phyloP scores from a whole-genome alignment of 1,140 invertebrate genomes.

The Drosophila parvula region DNA sequence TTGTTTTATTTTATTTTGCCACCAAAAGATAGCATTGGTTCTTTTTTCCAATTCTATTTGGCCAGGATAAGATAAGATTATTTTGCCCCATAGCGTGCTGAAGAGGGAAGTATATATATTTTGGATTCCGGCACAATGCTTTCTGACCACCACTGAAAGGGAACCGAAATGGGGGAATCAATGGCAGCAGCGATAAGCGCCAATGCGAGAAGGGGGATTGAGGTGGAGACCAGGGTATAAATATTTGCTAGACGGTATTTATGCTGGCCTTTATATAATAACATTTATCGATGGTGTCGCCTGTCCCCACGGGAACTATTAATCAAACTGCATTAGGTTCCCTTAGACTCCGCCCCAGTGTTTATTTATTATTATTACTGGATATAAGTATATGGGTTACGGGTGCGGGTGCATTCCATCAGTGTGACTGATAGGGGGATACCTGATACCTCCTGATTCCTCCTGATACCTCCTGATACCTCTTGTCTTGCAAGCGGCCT shows the following conservation, averaged over 20 bases:
- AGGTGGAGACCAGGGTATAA: neutral
- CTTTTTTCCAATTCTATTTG: slow-evolving; percentile 32
- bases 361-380: slow-evolving; percentile 3
- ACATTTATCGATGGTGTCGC: slow-evolving; percentile 42
- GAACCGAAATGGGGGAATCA: slow-evolving; percentile 1
- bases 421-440: slow-evolving; percentile 58
- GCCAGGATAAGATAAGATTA: slow-evolving; percentile 77
- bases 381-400: neutral
- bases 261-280: slow-evolving; percentile 30
- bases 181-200: slow-evolving; percentile 20
- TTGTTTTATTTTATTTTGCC: slow-evolving; percentile 11
- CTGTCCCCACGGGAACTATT: slow-evolving; percentile 53
- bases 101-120: slow-evolving; percentile 7
- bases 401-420: slow-evolving; percentile 52
- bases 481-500: slow-evolving; percentile 4
- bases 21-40: slow-evolving; percentile 39
- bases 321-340: slow-evolving; percentile 71
- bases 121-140: slow-evolving; percentile 15
- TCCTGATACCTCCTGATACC: neutral
- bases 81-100: neutral
- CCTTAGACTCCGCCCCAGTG: slow-evolving; percentile 13
- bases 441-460: slow-evolving; percentile 9
- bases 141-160: slow-evolving; percentile 23
- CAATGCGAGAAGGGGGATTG: neutral
- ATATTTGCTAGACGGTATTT: slow-evolving; percentile 7